A percentile compares a stretch with the other conserved stretches of the same genome.
phyloP scores from a whole-genome alignment of 1,140 invertebrate species.

The Caenorhabditis brenneri region DNA sequence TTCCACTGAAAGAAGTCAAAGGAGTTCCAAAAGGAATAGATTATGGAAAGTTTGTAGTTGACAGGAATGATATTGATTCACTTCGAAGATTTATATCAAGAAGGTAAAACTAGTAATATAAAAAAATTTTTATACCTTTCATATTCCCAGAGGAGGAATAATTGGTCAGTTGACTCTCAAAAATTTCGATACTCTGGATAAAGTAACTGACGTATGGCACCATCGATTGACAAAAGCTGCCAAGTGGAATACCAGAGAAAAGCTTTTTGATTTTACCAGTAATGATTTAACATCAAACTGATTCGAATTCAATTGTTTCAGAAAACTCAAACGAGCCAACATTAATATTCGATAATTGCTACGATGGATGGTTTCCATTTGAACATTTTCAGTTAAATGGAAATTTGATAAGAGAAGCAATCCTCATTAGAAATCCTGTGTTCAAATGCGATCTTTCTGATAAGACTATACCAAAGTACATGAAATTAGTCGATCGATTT shows the following conservation, averaged over 20 bases:
- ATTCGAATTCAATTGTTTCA: not conserved
- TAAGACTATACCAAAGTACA: not conserved
- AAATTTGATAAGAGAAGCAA: not conserved
- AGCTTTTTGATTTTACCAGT: not conserved
- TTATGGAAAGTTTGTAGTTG: not conserved
- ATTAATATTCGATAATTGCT: not conserved
- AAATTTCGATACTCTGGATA: not conserved
- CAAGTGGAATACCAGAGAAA: not conserved
- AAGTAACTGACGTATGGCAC: not conserved
- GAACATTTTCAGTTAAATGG: not conserved
- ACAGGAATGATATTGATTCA: not conserved
- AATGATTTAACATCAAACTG: not conserved
- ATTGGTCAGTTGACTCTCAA: not conserved
- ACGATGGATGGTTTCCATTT: conserved; percentile 3
- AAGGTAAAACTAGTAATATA: not conserved
- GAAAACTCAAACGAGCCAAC: not conserved
- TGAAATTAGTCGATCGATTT: not conserved
- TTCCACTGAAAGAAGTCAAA: not conserved
- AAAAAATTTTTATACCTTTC: too few species aligned
- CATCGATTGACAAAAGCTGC: not conserved
- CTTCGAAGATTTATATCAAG: not conserved
- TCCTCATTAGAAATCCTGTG: not conserved
- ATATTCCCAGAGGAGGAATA: not conserved
- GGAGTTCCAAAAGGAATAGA: not conserved
- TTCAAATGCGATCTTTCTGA: not conserved